Evolutionary conservation across 2,888 invertebrate genomes (phyloP).

Genomic region (Hydrotaea cyrtoneurina): DNA sequence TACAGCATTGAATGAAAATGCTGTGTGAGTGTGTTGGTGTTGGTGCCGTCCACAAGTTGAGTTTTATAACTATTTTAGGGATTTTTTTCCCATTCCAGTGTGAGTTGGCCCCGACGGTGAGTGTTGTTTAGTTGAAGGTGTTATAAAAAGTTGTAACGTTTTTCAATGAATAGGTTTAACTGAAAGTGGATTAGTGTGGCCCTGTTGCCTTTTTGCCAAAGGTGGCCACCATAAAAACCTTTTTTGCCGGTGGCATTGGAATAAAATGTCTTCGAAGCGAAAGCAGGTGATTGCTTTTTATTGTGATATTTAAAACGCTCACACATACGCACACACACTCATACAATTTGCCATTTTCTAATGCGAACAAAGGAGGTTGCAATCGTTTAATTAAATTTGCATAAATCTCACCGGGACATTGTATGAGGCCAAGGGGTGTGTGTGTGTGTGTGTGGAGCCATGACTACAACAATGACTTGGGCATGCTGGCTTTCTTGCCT

Average conservation of each 20-base stretch:
- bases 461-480: constrained; percentile 9
- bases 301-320: constrained; percentile 2
- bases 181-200: constrained; percentile 46
- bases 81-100: neutral
- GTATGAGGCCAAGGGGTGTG: neutral
- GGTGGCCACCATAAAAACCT: neutral
- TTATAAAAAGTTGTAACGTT: constrained; percentile 26
- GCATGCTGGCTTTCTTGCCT: neutral
- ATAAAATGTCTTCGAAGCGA: neutral
- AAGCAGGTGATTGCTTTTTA: constrained; percentile 8
- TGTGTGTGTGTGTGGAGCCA: too few relatives aligned
- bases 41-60: neutral
- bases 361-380: neutral
- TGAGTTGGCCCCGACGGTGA: constrained; percentile 10
- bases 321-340: neutral
- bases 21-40: neutral
- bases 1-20: constrained; percentile 40
- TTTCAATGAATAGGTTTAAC: constrained; percentile 46
- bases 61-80: constrained; percentile 31
- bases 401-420: constrained; percentile 24
- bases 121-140: constrained; percentile 33
- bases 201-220: constrained; percentile 16
- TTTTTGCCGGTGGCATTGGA: neutral
- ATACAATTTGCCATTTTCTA: neutral
- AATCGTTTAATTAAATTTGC: constrained; percentile 43